Evolutionary conservation across 1,140 invertebrate species (phyloP), one percentile per base, ranked within the genome.

Genomic region (Caenorhabditis tropicalis): DNA sequence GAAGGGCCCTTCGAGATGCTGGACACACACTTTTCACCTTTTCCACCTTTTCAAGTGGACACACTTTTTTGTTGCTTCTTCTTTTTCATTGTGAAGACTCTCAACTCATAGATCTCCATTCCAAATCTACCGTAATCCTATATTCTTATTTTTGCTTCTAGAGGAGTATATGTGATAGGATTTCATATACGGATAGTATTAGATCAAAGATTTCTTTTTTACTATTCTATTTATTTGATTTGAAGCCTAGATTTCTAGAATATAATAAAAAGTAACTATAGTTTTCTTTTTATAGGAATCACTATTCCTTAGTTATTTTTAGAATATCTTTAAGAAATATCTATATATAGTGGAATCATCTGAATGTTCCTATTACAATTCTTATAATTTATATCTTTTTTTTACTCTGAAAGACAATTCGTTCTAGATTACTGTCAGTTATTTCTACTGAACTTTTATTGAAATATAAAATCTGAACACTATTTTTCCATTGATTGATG

Each of bases 1-100:
- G 36, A 74, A 74, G 36, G 65, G 36, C 36, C 36, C 58, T 36
- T n/a, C 12, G 15, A 33, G 7, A n/a, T 16, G 29, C 65, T 43
- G 65, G 65, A 74, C 65, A 74, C 36, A 74, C 65, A 43, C 36
- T 74, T 74, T 74, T 43, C 65, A 74, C 65, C 65, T 74, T 74
- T 74, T n/a, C 33, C 65, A 74, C 65, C 65, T 74, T 74, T 74
- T 36, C n/a, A 15, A 74, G 36, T 74, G 36, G 36, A 10, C 36
- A 46, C n/a, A 36, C 65, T 74, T 21, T 39, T 12, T 74, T 58
- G 53, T 29, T 58, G 15, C 53, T 58, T 58, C 24, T 24, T 46
- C 29, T 21, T 74, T 43, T 43, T 43, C 31, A 43, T 74, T 46
- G n/a, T 43, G 65, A 7, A 43, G 31, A 65, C 16, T 16, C 49